phyloP scores from a whole-genome alignment of 2,888 invertebrate genomes.

The Lasioglossum marginatum region DNA sequence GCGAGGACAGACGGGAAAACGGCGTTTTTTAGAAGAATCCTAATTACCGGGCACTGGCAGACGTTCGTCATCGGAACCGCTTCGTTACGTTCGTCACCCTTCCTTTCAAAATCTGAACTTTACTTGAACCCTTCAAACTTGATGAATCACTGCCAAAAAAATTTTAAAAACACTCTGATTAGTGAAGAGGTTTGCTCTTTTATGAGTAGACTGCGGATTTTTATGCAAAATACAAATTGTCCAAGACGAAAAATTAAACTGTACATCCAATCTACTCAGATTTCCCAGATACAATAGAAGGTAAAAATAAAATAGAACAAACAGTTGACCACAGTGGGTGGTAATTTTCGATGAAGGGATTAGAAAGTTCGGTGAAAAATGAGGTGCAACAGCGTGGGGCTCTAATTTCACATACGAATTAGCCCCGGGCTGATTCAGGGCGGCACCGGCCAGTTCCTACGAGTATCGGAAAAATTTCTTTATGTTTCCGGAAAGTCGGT shows the following conservation, averaged over 20 bases:
- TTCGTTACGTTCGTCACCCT: neutral
- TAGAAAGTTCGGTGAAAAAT: neutral
- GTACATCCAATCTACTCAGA: neutral
- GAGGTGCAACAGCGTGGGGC: slow-evolving; percentile 46
- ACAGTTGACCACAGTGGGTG: neutral
- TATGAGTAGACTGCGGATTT: too few species aligned
- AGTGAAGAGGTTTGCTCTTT: too few species aligned
- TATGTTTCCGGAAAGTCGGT: slow-evolving; percentile 1
- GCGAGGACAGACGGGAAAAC: neutral
- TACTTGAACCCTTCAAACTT: neutral
- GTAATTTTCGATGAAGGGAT: neutral
- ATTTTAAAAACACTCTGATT: neutral
- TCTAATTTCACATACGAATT: slow-evolving; percentile 71
- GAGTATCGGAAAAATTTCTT: slow-evolving; percentile 13
- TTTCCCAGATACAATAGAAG: neutral
- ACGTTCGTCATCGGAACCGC: neutral
- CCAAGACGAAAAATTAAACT: too few species aligned
- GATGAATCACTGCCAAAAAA: neutral
- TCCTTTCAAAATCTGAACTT: neutral
- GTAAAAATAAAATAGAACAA: neutral
- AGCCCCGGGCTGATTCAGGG: slow-evolving; percentile 30
- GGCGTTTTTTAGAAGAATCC: neutral
- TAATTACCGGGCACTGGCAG: neutral
- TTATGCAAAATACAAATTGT: neutral
- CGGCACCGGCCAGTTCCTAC: neutral